These are phyloP conservation scores for Cranoglanis bouderius DNA, from an alignment of 2,113 vertebrate genomes.

Conservation along the genomic window DNA sequence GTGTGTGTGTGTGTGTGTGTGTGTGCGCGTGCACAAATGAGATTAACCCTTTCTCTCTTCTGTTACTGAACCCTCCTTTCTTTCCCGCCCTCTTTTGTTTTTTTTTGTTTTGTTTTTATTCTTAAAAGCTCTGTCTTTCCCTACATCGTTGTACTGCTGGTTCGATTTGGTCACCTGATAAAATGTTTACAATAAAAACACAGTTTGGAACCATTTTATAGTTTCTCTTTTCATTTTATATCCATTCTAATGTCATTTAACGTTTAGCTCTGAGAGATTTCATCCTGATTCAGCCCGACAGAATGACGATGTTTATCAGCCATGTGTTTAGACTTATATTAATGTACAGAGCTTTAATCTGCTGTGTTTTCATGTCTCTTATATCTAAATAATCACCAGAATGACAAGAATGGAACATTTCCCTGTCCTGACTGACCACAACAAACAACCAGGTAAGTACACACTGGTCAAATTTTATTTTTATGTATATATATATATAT, in stretches of 20 bases:
- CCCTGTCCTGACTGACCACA: neutral
- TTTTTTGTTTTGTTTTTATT: neutral
- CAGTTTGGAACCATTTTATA: conserved; percentile 31
- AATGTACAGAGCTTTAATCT: neutral
- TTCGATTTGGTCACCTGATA: conserved; percentile 40
- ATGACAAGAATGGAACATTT: neutral
- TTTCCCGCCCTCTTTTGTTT: neutral
- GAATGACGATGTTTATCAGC: no score
- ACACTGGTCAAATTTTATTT: neutral
- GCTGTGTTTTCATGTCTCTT: neutral
- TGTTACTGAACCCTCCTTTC: conserved; percentile 37
- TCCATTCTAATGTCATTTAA: neutral
- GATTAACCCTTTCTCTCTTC: conserved; percentile 33
- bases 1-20: conserved; percentile 28
- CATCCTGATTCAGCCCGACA: neutral
- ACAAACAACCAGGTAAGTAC: neutral
- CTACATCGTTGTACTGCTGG: conserved; percentile 38
- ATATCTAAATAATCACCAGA: neutral
- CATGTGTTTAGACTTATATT: neutral
- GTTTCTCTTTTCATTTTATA: conserved; percentile 2
- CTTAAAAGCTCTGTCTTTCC: conserved; percentile 26
- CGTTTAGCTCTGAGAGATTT: neutral
- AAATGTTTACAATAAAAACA: conserved; percentile 56
- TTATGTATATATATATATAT: neutral
- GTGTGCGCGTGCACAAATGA: conserved; percentile 23